phyloP scores from a whole-genome alignment of 2,797 vertebrate species.

The Caiman crocodilus region DNA sequence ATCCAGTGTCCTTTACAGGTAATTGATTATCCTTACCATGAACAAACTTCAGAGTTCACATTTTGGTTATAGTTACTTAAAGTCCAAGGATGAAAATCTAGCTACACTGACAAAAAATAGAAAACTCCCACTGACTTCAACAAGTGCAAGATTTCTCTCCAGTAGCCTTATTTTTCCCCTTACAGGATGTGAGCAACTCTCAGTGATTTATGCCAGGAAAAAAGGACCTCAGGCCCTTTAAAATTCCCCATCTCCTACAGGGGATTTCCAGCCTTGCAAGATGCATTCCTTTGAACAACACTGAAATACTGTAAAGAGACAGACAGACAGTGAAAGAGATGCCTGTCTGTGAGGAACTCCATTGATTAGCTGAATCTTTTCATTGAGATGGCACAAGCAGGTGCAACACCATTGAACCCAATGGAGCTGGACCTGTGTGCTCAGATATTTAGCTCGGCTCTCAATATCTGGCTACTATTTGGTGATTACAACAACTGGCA shows the following conservation, averaged over 20 bases:
- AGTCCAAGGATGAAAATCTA: neutral
- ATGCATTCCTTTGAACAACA: neutral
- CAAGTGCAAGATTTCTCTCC: neutral
- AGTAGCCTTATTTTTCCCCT: neutral
- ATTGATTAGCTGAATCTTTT: neutral
- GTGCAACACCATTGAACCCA: neutral
- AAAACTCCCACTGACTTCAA: neutral
- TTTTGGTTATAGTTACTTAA: neutral
- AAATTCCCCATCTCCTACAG: neutral
- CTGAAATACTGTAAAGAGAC: neutral
- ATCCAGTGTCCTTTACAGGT: neutral
- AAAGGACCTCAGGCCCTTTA: neutral
- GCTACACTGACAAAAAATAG: neutral
- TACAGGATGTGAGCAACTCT: neutral
- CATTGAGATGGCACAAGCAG: neutral
- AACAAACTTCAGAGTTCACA: neutral
- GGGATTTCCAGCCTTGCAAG: neutral
- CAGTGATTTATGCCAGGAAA: constrained; percentile 11
- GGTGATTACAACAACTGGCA: constrained; percentile 32
- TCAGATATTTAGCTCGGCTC: constrained; percentile 24
- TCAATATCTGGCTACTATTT: constrained; percentile 13
- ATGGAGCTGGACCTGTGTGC: neutral
- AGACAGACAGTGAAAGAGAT: too few relatives aligned
- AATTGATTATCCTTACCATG: neutral
- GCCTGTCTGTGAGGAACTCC: rapidly evolving